Conservation (phyloP, 2,888 invertebrate species). For the Leptinotarsa peninsularis region DNA sequence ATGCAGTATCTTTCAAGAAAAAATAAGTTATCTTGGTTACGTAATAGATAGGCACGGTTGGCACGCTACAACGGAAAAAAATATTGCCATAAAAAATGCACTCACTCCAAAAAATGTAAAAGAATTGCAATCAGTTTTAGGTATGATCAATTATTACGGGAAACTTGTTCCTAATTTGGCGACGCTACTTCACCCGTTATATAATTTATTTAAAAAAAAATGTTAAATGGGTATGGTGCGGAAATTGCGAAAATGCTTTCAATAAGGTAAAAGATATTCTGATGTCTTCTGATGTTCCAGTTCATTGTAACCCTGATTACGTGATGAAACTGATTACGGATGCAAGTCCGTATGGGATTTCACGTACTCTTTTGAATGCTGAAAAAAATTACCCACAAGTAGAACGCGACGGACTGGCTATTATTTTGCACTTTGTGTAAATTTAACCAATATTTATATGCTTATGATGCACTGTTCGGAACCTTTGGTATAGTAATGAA, state of each 20-base stretch:
- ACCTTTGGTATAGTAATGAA: too few relatives aligned
- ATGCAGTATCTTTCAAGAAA: conserved; percentile 43
- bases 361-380: too few relatives aligned
- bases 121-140: conserved; percentile 24
- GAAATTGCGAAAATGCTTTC: neutral
- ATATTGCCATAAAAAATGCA: conserved; percentile 20
- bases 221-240: conserved; percentile 17
- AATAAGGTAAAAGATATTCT: too few relatives aligned
- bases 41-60: conserved; percentile 41
- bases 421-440: too few relatives aligned
- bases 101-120: conserved; percentile 11
- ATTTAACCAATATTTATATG: too few relatives aligned
- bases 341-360: too few relatives aligned
- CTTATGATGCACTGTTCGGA: too few relatives aligned
- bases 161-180: conserved; percentile 29
- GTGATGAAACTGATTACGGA: too few relatives aligned
- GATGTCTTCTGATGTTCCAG: too few relatives aligned
- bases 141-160: conserved; percentile 29
- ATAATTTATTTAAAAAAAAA: conserved; percentile 26
- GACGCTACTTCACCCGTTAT: conserved; percentile 19
- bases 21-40: conserved; percentile 56
- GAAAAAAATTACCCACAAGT: too few relatives aligned
- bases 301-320: too few relatives aligned
- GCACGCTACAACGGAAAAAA: conserved; percentile 31
- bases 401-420: too few relatives aligned